phyloP scores from a whole-genome alignment of 2,888 invertebrate genomes.

The Lepetodrilus schrolli region DNA sequence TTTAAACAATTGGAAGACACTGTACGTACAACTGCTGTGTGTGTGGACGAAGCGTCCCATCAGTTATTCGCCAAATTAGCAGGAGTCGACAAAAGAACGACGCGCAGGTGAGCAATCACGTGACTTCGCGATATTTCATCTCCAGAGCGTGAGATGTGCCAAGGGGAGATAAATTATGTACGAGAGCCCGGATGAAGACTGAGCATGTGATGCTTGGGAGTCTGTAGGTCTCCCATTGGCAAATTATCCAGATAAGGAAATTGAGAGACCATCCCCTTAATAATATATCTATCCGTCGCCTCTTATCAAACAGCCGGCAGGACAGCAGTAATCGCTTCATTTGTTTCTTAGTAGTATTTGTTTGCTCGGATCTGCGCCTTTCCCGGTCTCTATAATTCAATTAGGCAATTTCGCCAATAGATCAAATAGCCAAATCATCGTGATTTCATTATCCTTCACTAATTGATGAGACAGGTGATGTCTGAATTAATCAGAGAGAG shows the following conservation, averaged over 20 bases:
- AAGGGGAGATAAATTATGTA: constrained; percentile 10
- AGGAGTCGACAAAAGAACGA: neutral
- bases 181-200: neutral
- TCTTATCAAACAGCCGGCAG: neutral
- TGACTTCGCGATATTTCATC: constrained; percentile 16
- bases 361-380: neutral
- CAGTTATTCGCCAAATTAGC: neutral
- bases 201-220: neutral
- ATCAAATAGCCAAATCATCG: constrained; percentile 26
- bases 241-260: constrained; percentile 23
- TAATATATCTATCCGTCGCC: constrained; percentile 16
- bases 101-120: neutral
- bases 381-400: neutral
- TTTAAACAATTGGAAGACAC: too few relatives aligned
- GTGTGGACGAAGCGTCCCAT: neutral
- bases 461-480: constrained; percentile 10
- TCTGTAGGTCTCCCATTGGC: neutral
- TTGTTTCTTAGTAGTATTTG: constrained; percentile 19
- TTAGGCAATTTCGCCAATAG: constrained; percentile 24
- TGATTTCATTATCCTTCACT: constrained; percentile 24
- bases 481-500: constrained; percentile 7
- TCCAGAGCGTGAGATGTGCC: neutral
- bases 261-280: constrained; percentile 21
- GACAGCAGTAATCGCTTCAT: constrained; percentile 19
- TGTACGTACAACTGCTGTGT: too few relatives aligned